Evolutionary conservation across 2,797 vertebrate genomes (phyloP), one percentile per base, ranked within the genome.

Genomic region (Lepus oiostolus): DNA sequence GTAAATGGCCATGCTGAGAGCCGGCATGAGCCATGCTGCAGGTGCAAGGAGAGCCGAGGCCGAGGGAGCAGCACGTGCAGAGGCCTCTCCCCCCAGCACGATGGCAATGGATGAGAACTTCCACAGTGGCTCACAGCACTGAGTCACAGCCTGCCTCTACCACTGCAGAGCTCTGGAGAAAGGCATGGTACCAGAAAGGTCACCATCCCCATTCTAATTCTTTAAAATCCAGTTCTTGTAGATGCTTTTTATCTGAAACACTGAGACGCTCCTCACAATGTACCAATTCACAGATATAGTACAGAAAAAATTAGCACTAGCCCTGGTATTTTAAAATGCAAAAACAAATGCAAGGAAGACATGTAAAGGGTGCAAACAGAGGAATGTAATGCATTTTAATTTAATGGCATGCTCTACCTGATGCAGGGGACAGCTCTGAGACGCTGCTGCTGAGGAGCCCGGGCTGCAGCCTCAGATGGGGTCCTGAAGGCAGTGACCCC

Each of bases 171-270:
- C 32, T 80, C 90, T 88, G 17, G 68, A 47, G 52, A 58, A 58
- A 58, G 54, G 54, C 19, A 58, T 16, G 19, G 54, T 58, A 58
- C 54, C 13, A 92, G 9, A 70, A 85, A 76, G 2, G 32, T 42
- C n/a, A 58, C 26, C n/a, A 80, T 24, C 52, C 7, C 72, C 67
- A 2, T 72, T 83, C 77, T 19, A 74, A 42, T 68, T 93, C 38
- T 92, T 95, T 75, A 80, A 86, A 94, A 77, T 38, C 4, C 38
- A 72, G 32, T 89, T 95, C 91, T 75, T 68, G 88, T n/a, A 87
- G 75, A 68, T 14, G 42, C 19, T 8, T 88, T 17, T 88, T 3
- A 58, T 71, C 71, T 84, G 26, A 83, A 52, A 65, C 38, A 58
- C 62, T 21, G 81, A 85, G 4, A 42, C 35, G 52, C 63, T 75